Evolutionary conservation across 2,888 invertebrate species (phyloP), one percentile per base, ranked within the genome.

Genomic region (Nasonia oneida): DNA sequence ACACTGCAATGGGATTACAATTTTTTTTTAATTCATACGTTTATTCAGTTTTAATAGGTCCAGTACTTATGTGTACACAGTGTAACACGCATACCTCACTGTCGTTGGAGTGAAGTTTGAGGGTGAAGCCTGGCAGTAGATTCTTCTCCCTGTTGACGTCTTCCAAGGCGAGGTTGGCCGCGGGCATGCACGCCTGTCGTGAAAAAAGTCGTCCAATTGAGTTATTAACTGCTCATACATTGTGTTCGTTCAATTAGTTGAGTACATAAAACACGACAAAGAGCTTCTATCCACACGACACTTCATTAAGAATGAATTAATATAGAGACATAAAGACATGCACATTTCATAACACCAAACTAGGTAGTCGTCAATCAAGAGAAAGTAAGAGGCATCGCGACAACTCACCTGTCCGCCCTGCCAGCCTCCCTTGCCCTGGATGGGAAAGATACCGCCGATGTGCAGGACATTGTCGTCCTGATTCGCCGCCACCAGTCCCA

Each of bases 371-470:
- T 14, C 42, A 71, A 53, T n/a, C 53, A 75, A 73, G 74, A 70
- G 73, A 67, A 39, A 23, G 23, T 23, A 23, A 78, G 29, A 70
- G 50, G 71, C 64, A 82, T 39, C 70, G 2, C 15, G 18, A 14
- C 23, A 47, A 71, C 88, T 90, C 85, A 95, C 96, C 93, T 98
- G 98, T 5, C 99, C 99, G 57, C 99, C 99, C 92, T 99, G 98
- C 99, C 99, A 99, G 90, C 99, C 99, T 79, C 98, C 98, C 92
- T 98, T 97, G 78, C 98, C 99, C 84, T 96, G 97, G 95, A 99
- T 99, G 64, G 99, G 99, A 94, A 99, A 99, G 92, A 99, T 99
- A 82, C 98, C 99, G 83, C 99, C 99, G 93, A 99, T 98, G 94
- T 99, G 98, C 90, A 99, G 94, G 91, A 97, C 97, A 94, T 97